Base-by-base conservation (phyloP, 1,140 invertebrate species). In the Platyura marginata region DNA sequence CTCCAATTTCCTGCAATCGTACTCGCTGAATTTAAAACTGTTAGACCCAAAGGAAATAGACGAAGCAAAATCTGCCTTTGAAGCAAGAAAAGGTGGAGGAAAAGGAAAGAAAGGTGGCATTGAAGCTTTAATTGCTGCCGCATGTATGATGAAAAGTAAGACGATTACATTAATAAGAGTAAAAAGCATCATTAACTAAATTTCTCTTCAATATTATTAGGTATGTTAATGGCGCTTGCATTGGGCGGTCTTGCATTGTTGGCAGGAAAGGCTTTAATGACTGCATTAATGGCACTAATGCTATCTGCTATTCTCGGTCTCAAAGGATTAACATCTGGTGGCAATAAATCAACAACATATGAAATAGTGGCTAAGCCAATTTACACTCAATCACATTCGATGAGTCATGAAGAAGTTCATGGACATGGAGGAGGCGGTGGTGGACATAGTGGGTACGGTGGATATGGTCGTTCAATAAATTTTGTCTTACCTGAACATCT, bases 181-280 rank as follows among this genome's bases (percentile, higher is more conserved):
- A 41, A 19, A 16, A 18, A n/a, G 10, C 25, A 29, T 42, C 3
- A 37, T 29, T 21, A 11, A n/a, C 15, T 16, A 44, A 39, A 38
- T 46, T 29, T 22, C n/a, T 43, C 1, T 41, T 45, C 35, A 16
- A 19, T 51, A 49, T 25, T 44, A 41, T 15, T 59, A 74, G 72
- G 73, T 51, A 85, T 79, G 2, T 53, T 85, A 1, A 73, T 81
- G 51, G 79, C 80, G 0, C 51, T 85, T 11, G 81, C 74, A 6
- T 63, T 86, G 42, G 80, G 77, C n/a, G 79, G 74, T 0, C 55
- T 87, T 2, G 81, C 81, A 0, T 62, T 81, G 33, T 61, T 86
- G 3, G 81, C 82, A 3, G 82, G 82, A n/a, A 87, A 87, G 60
- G 83, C 83, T 2, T 54, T 87, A 9, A 84, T 86, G 78, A 81